Base-by-base conservation (phyloP, 1,140 invertebrate genomes). In the Zaprionus vittiger region DNA sequence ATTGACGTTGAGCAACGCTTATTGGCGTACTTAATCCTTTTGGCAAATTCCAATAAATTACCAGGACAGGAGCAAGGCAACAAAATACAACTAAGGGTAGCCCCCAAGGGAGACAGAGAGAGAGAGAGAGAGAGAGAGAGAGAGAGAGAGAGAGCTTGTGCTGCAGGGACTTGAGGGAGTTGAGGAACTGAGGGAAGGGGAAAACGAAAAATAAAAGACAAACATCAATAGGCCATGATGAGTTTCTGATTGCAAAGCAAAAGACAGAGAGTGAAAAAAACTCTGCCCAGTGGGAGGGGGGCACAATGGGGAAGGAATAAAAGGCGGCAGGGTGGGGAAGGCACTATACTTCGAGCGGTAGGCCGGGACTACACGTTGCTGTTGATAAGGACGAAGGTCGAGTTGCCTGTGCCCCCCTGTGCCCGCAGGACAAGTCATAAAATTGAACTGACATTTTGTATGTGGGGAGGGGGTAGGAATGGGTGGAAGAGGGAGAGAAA, bases 151-250 rank as follows among this genome's bases (percentile, higher is more conserved):
- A 5, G 11, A 38, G 28, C 7, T 6, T 26, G 4, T 14, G n/a
- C 22, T 1, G 41, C 52, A 26, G 65, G 68, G 55, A 57, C 7
- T 49, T 55, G 54, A 11, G 9, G 9, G 9, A 34, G 9, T 34
- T 20, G 41, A 20, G 57, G 28, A 56, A 68, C 47, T 28, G 28
- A n/a, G 65, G 59, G 38, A 0, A 34, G 14, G 37, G 41, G 12
- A 26, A 77, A 9, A 55, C 63, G 54, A 47, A 64, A 15, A 24
- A 31, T 38, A 20, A 63, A 54, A 83, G 73, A 78, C 83, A 85
- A 90, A 82, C 85, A 90, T 90, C 85, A 90, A 90, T 90, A 90
- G 85, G 85, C 85, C 81, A 90, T 90, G 85, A 90, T 90, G 85
- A 90, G 81, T 90, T 90, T 90, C 85, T 90, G 85, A 90, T 90